Base-by-base conservation (phyloP, 1,140 invertebrate genomes). In the Heliconius hermathena region DNA sequence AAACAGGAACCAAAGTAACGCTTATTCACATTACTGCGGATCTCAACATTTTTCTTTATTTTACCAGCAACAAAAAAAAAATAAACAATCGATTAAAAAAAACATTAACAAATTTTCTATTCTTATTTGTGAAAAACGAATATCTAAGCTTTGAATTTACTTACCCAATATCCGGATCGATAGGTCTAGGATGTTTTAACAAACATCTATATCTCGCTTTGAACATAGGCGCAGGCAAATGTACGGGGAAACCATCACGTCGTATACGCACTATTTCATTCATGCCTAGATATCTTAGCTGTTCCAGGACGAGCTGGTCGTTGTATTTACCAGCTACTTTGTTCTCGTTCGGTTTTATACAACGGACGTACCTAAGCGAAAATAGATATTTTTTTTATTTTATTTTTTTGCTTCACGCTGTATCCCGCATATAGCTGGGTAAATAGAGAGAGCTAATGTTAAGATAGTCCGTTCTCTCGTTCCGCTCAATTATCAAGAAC, bases 251-350 rank as follows among this genome's bases (percentile, higher is more conserved):
- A 1, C 99, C 98, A 95, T 99, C 98, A 87, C 98, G 97, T 54
- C 98, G 95, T 77, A 99, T 99, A 76, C 98, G 95, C 85, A 99
- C 99, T 81, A 99, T 99, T 91, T 99, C 98, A 88, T 99, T 95
- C 98, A 99, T 99, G 71, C 99, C 98, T 71, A 99, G 96, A 94
- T 99, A 99, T 83, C 97, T 97, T 8, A 99, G 95, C 94, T 99
- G 99, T 85, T 98, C 98, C 57, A 98, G 94, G 3, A 99, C 98
- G 75, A 99, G 95, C 73, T 96, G 95, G 57, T 97, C 96, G 90
- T 98, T 97, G 91, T 98, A 99, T 82, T 97, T 96, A 86, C 98
- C 96, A 0, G 98, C 95, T n/a, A 96, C 94, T 93, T 99, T 99
- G 83, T 97, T 95, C 89, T 97, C 96, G 88, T 99, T 99, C 1